Conservation (phyloP, 2,888 invertebrate genomes). For the Tanytarsus gracilentus region DNA sequence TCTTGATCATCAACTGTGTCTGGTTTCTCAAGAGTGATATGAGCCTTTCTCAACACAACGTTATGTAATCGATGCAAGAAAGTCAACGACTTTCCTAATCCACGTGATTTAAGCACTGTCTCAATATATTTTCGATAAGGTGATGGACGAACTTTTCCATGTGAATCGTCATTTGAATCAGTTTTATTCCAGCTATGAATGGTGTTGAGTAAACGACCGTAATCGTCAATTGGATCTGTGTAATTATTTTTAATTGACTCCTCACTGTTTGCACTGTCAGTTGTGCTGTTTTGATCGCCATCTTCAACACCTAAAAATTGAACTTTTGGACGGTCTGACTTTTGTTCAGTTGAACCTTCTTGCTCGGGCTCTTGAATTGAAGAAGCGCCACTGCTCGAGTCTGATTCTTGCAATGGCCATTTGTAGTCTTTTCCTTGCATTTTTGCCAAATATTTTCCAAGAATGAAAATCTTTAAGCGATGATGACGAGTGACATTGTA, state of each 20-base stretch:
- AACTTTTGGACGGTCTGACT: slow-evolving; percentile 36
- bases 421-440: slow-evolving; percentile 41
- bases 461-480: slow-evolving; percentile 65
- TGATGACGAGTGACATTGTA: slow-evolving; percentile 81
- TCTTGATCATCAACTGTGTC: slow-evolving; percentile 36
- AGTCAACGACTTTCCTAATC: slow-evolving; percentile 68
- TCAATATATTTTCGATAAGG: slow-evolving; percentile 69
- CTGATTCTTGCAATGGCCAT: slow-evolving; percentile 42
- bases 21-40: slow-evolving; percentile 57
- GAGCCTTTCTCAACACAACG: slow-evolving; percentile 59
- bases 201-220: slow-evolving; percentile 33
- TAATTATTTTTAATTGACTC: slow-evolving; percentile 35
- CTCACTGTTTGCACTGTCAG: slow-evolving; percentile 41
- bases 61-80: slow-evolving; percentile 67
- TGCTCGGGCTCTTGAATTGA: slow-evolving; percentile 40
- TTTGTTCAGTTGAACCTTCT: slow-evolving; percentile 30
- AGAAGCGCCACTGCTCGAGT: slow-evolving; percentile 36
- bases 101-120: slow-evolving; percentile 77
- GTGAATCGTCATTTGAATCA: slow-evolving; percentile 39
- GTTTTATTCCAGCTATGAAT: slow-evolving; percentile 45
- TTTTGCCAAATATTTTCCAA: slow-evolving; percentile 55
- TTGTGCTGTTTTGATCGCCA: slow-evolving; percentile 37
- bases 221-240: slow-evolving; percentile 31
- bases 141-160: slow-evolving; percentile 46
- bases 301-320: slow-evolving; percentile 41